Conservation (phyloP, 2,113 vertebrate species). For the Neolamprologus ventralis region DNA sequence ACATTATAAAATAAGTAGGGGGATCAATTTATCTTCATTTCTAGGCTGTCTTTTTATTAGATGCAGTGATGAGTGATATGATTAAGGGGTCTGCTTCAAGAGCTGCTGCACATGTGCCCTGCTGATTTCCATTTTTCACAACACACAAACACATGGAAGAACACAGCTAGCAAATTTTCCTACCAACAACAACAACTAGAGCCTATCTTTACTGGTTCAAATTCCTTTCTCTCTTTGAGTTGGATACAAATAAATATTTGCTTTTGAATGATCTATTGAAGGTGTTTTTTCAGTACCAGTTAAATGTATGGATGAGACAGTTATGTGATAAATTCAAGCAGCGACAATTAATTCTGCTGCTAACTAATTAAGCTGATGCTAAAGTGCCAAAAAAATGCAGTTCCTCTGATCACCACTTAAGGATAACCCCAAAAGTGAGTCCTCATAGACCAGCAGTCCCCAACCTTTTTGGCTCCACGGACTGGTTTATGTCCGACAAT, state of each 20-base stretch:
- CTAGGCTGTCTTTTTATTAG: background rate
- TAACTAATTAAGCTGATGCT: fast-evolving
- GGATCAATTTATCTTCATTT: constrained; percentile 32
- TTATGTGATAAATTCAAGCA: background rate
- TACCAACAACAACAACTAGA: background rate
- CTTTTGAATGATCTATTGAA: background rate
- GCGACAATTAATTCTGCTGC: background rate
- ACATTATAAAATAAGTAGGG: constrained; percentile 6
- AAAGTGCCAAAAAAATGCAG: background rate
- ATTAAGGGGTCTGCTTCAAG: background rate
- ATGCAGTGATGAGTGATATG: background rate
- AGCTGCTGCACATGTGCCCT: background rate
- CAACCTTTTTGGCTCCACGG: background rate
- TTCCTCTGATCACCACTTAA: background rate
- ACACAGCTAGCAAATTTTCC: background rate
- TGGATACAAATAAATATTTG: background rate
- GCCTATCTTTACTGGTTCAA: background rate
- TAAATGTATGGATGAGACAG: background rate
- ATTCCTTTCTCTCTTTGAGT: background rate
- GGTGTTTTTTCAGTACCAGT: background rate
- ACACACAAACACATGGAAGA: background rate
- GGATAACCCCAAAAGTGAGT: fast-evolving
- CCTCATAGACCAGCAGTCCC: background rate
- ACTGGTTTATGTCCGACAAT: background rate
- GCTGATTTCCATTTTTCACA: background rate